Conservation (phyloP, 1,140 invertebrate species). For the Megathymus violae region DNA sequence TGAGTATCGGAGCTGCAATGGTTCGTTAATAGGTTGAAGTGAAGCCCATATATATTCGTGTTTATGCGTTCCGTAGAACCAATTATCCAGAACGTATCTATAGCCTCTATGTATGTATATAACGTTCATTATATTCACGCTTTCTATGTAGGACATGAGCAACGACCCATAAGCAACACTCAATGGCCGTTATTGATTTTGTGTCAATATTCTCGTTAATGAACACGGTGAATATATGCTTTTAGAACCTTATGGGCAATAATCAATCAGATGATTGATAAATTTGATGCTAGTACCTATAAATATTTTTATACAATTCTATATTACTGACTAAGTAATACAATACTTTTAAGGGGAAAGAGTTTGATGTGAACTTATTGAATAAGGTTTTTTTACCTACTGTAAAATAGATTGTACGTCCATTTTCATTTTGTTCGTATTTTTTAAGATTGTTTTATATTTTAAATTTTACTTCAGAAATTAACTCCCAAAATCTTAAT, state of each 20-base stretch:
- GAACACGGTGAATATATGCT: background rate
- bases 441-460: no score
- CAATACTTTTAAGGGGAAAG: no score
- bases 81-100: background rate
- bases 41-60: no score
- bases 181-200: background rate
- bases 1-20: background rate
- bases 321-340: no score
- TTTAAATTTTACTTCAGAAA: no score
- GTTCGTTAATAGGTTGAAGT: background rate
- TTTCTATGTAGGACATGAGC: background rate
- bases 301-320: no score
- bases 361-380: no score
- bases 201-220: conserved; percentile 4
- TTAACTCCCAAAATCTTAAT: no score
- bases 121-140: background rate
- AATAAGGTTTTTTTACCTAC: no score
- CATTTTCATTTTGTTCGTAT: no score
- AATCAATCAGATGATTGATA: background rate
- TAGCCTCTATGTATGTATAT: background rate
- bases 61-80: background rate
- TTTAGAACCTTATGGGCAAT: background rate
- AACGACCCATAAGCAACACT: background rate
- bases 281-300: background rate
- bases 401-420: no score